Evolutionary conservation across 2,888 invertebrate genomes (phyloP), one percentile per base, ranked within the genome.

Genomic region (Synergus gifuensis): DNA sequence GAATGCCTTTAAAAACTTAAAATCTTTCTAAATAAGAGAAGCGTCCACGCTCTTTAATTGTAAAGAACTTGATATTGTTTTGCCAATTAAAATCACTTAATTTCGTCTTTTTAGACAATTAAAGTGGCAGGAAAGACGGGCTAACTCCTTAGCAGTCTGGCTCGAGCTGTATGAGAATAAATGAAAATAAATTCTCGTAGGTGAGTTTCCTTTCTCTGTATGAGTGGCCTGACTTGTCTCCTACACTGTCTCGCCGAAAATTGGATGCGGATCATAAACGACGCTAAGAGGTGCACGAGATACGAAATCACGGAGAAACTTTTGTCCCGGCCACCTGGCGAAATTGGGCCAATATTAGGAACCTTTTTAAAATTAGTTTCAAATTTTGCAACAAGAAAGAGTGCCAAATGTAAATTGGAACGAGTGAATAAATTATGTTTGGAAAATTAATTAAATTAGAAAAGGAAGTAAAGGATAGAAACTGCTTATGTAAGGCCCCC

Each of bases 11-110:
- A 28, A 28, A 1, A 2, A 28, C 28, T 28, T 28, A 28, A 28
- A 28, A 28, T 28, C 28, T 28, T 28, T 28, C 28, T 28, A 28
- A 28, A 28, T 28, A 28, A 28, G 3, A 28, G 3, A 28, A 28
- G 28, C 28, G 28, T 3, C 28, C 28, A 28, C 3, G 2, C 28
- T 28, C 3, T 28, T 28, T 28, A 28, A 28, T 28, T 28, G 28
- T n/a, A 54, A 8, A 54, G 3, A 54, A 2, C n/a, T 54, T 54
- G 54, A 54, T n/a, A 54, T n/a, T 9, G n/a, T 54, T 54, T 54
- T 88, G 89, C 90, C 91, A 91, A 91, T 91, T 90, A 90, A 90
- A 90, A 88, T 88, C 89, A 90, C 89, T 90, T 90, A 91, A 90
- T 90, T 88, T 86, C 85, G 88, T 89, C 90, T 49, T 49, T 89